Conservation (phyloP, 1,140 invertebrate species). For the Apis mellifera region DNA sequence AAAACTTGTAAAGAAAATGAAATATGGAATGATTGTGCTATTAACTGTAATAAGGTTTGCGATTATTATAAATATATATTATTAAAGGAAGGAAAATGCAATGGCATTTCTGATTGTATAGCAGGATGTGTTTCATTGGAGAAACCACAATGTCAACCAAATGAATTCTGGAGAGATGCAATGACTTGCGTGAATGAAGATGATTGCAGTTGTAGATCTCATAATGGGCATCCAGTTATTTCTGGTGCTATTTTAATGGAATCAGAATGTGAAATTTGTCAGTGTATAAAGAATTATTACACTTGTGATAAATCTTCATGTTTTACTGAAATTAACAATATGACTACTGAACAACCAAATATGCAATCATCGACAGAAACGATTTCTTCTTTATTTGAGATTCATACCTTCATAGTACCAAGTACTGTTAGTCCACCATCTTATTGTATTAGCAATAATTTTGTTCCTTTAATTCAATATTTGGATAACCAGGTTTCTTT, state of each 20-base stretch:
- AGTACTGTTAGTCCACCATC: conserved; percentile 81
- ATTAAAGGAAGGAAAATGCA: conserved; percentile 77
- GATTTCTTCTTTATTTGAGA: background rate
- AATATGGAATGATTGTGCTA: conserved; percentile 83
- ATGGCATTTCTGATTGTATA: conserved; percentile 78
- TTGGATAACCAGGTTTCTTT: conserved; percentile 79
- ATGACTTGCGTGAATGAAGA: conserved; percentile 85
- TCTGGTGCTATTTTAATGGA: conserved; percentile 83
- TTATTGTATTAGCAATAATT: conserved; percentile 79
- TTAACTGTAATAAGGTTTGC: conserved; percentile 85
- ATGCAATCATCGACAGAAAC: background rate
- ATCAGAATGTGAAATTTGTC: conserved; percentile 86
- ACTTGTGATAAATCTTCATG: conserved; percentile 84
- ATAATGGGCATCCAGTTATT: conserved; percentile 84
- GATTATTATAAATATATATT: conserved; percentile 80
- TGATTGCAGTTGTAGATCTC: conserved; percentile 87
- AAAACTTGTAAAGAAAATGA: conserved; percentile 75
- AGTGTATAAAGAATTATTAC: conserved; percentile 89
- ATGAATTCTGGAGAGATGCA: conserved; percentile 85
- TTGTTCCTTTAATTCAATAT: conserved; percentile 60
- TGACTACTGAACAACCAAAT: background rate
- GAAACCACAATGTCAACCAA: conserved; percentile 67
- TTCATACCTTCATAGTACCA: conserved; percentile 73
- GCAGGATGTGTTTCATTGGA: conserved; percentile 70
- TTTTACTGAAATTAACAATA: background rate